Evolutionary conservation across 2,888 invertebrate genomes (phyloP).

Genomic region (Melipona beecheii): DNA sequence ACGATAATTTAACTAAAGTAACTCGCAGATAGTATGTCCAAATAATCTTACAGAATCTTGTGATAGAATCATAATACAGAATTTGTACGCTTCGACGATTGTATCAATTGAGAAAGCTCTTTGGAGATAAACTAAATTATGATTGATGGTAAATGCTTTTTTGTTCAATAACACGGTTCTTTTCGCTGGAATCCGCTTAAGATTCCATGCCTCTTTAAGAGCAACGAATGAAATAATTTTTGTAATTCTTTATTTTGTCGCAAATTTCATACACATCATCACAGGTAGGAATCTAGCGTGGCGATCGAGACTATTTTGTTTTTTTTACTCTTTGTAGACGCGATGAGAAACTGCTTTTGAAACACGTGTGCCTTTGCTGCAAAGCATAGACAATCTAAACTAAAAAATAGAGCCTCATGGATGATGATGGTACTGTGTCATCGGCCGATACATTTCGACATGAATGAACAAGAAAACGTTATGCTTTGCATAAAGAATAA

Average conservation of each 20-base stretch:
- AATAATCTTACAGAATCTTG: background rate
- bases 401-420: conserved; percentile 53
- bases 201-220: background rate
- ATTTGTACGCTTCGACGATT: background rate
- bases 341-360: conserved; percentile 48
- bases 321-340: conserved; percentile 33
- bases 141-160: conserved; percentile 5
- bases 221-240: conserved; percentile 41
- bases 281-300: conserved; percentile 36
- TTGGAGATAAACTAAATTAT: conserved; percentile 5
- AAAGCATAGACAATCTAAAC: conserved; percentile 56
- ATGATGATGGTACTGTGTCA: conserved; percentile 47
- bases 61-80: background rate
- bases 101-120: background rate
- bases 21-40: background rate
- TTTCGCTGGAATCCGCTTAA: background rate
- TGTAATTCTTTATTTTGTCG: conserved; percentile 18
- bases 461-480: conserved; percentile 36
- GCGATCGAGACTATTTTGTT: conserved; percentile 4
- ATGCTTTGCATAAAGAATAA: conserved; percentile 3
- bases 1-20: conserved; percentile 12
- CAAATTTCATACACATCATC: conserved; percentile 18
- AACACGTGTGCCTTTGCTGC: conserved; percentile 56
- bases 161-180: background rate
- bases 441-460: conserved; percentile 49